Conservation (phyloP, 1,140 invertebrate genomes). For the Trichonephila inaurata region DNA sequence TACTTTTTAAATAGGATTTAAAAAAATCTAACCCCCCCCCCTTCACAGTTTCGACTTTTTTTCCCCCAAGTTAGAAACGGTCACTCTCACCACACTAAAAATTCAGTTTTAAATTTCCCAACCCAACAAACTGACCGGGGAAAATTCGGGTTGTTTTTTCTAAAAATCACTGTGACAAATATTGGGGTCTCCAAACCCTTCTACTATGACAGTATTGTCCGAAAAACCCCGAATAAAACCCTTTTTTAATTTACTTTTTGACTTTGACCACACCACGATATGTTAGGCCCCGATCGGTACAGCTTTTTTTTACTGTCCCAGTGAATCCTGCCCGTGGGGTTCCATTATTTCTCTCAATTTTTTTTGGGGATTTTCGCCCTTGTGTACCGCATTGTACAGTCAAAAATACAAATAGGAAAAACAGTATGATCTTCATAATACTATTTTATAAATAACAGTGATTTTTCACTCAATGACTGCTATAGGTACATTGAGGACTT, state of each 20-base stretch:
- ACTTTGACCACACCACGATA: conserved; percentile 78
- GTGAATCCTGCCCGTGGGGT: conserved; percentile 79
- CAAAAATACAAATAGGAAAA: background rate
- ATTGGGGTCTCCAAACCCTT: conserved; percentile 77
- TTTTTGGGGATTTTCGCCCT: conserved; percentile 44
- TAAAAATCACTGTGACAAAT: conserved; percentile 76
- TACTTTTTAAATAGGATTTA: background rate
- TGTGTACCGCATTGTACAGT: background rate
- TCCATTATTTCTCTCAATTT: conserved; percentile 77
- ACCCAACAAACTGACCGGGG: conserved; percentile 56
- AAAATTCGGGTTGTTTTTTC: conserved; percentile 77
- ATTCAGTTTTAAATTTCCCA: conserved; percentile 77
- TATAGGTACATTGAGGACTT: no score
- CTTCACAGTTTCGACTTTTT: conserved; percentile 67
- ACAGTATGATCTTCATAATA: background rate
- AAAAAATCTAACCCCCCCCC: conserved; percentile 20
- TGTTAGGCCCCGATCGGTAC: conserved; percentile 74
- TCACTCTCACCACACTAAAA: conserved; percentile 74
- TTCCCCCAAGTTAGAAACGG: conserved; percentile 75
- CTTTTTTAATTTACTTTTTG: no score
- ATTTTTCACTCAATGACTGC: no score
- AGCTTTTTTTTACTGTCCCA: conserved; percentile 79
- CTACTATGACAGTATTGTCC: conserved; percentile 77
- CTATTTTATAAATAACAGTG: background rate
- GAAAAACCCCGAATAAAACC: conserved; percentile 69